Evolutionary conservation across 2,888 invertebrate genomes (phyloP).

Genomic region (Sphaerophoria taeniata): DNA sequence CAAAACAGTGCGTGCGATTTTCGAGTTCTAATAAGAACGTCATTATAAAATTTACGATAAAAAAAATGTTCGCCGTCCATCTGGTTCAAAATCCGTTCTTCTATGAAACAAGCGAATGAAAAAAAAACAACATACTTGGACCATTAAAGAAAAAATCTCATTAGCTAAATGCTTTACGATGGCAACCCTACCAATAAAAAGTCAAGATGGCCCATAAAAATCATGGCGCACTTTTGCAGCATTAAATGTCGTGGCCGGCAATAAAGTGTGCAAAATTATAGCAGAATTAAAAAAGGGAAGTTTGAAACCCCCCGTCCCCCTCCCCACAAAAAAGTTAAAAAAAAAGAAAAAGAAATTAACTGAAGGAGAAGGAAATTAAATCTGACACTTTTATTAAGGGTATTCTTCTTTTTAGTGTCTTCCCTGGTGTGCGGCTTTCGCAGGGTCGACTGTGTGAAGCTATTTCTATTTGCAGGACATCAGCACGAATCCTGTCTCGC

Average conservation of each 20-base stretch:
- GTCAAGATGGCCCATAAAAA: conserved; percentile 67
- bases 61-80: conserved; percentile 54
- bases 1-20: neutral
- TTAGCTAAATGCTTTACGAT: conserved; percentile 77
- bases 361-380: conserved; percentile 67
- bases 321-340: neutral
- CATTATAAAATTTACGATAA: conserved; percentile 64
- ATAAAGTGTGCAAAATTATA: conserved; percentile 68
- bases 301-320: neutral
- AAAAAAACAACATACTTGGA: neutral
- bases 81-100: too few species aligned
- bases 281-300: conserved; percentile 39
- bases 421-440: too few species aligned
- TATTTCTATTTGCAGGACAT: conserved; percentile 26
- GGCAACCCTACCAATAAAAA: conserved; percentile 74
- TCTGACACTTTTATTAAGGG: conserved; percentile 71
- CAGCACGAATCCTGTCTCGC: conserved; percentile 19
- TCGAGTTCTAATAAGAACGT: conserved; percentile 40
- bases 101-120: neutral
- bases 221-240: conserved; percentile 71
- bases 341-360: conserved; percentile 57
- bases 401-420: conserved; percentile 23
- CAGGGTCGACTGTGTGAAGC: conserved; percentile 2
- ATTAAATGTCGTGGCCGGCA: conserved; percentile 63
- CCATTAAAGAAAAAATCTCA: conserved; percentile 73